Evolutionary conservation across 92 coral and sea anemone species (phyloP).

Genomic region (Zoanthus sansibaricus): DNA sequence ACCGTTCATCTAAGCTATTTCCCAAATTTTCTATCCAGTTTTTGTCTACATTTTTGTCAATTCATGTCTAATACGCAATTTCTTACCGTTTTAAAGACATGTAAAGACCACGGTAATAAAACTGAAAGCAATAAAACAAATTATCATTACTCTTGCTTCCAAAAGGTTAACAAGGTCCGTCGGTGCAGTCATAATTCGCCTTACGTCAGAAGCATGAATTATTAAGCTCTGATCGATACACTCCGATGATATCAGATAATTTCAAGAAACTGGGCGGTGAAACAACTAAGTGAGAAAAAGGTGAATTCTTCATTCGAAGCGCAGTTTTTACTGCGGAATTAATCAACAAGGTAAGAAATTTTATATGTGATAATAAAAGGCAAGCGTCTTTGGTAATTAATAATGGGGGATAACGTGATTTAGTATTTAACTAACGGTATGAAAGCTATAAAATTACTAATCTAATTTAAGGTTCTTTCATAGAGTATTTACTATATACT

Average conservation of each 20-base stretch:
- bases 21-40: background rate
- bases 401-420: background rate
- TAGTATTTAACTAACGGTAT: background rate
- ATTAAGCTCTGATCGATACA: constrained; percentile 19
- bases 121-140: background rate
- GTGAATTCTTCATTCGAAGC: constrained; percentile 18
- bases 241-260: constrained; percentile 48
- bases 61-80: background rate
- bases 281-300: background rate
- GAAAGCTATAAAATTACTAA: background rate
- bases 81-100: background rate
- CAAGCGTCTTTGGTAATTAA: background rate
- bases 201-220: constrained; percentile 46
- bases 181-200: constrained; percentile 22
- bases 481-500: background rate
- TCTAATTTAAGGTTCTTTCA: background rate
- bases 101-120: background rate
- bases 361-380: background rate
- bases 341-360: constrained; percentile 25
- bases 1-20: background rate
- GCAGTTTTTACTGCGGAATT: constrained; percentile 52
- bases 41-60: background rate
- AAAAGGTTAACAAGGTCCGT: constrained; percentile 8
- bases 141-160: background rate
- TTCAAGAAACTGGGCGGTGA: constrained; percentile 15